A percentile compares a stretch with the other conserved stretches of the same genome.
Evolutionary conservation across 2,888 invertebrate genomes (phyloP).

Genomic region (Himalopsyche anomala): DNA sequence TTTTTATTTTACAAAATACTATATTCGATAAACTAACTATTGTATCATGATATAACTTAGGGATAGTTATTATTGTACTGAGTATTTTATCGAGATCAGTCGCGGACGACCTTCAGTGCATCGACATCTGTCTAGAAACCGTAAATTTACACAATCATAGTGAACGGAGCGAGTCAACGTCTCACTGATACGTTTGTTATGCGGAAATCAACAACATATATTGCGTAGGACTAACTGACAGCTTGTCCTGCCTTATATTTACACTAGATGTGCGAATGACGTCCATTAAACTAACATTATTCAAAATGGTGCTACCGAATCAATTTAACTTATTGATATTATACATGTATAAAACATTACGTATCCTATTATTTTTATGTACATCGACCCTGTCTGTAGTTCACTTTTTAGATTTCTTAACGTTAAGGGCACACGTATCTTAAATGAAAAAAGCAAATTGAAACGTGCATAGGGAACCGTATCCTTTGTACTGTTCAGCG

Average conservation of each 20-base stretch:
- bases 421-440: constrained; percentile 41
- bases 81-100: constrained; percentile 19
- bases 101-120: not conserved
- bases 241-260: constrained; percentile 49
- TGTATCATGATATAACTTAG: constrained; percentile 22
- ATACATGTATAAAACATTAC: constrained; percentile 47
- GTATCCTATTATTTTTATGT: constrained; percentile 52
- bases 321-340: constrained; percentile 53
- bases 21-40: not conserved
- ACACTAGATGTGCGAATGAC: constrained; percentile 44
- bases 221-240: constrained; percentile 31
- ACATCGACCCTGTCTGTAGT: constrained; percentile 19
- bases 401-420: constrained; percentile 27
- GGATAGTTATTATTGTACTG: constrained; percentile 2
- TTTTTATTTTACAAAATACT: constrained; percentile 24
- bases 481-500: constrained; percentile 4
- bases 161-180: not conserved
- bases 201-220: constrained; percentile 2
- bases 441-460: constrained; percentile 22
- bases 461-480: not conserved
- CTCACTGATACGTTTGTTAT: not conserved
- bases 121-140: constrained; percentile 3
- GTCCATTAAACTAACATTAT: constrained; percentile 53
- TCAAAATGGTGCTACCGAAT: constrained; percentile 58
- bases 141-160: not conserved